These are phyloP conservation scores for Campylorhamphus procurvoides DNA, from an alignment of 2,113 vertebrate genomes.

Conservation along the genomic window DNA sequence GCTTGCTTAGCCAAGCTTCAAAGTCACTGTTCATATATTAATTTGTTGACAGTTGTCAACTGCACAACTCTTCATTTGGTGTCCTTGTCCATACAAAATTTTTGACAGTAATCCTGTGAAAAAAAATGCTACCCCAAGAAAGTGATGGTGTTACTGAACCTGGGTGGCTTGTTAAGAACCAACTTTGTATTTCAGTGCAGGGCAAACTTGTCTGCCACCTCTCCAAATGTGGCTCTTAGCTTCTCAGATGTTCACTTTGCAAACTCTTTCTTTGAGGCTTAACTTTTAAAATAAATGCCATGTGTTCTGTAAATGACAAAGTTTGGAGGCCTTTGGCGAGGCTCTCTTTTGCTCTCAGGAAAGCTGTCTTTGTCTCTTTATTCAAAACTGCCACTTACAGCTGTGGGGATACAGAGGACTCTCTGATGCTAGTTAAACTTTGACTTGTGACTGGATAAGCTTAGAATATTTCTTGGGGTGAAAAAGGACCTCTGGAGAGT, in stretches of 20 bases:
- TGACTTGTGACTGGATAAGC: not conserved
- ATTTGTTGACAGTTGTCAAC: not conserved
- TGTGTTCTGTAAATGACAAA: not conserved
- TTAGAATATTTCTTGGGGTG: not conserved
- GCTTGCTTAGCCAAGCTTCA: not conserved
- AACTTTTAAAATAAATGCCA: not conserved
- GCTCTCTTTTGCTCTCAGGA: not conserved
- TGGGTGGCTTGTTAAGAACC: not conserved
- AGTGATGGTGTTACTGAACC: not conserved
- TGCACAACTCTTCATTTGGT: not conserved
- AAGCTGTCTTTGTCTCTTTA: not conserved
- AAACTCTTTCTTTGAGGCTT: not conserved
- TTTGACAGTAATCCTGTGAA: not conserved
- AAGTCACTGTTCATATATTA: not conserved
- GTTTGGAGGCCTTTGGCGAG: not conserved
- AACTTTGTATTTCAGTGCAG: not conserved
- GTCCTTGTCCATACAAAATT: not conserved
- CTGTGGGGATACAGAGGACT: not conserved
- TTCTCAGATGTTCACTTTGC: not conserved
- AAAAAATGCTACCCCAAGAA: not conserved
- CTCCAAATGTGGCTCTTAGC: not conserved
- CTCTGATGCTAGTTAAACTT: not conserved
- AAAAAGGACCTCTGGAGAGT: not conserved
- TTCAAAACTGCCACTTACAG: not conserved
- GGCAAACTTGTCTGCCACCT: not conserved